Conservation (phyloP, 2,797 vertebrate species). For the Otolemur crassicaudatus region DNA sequence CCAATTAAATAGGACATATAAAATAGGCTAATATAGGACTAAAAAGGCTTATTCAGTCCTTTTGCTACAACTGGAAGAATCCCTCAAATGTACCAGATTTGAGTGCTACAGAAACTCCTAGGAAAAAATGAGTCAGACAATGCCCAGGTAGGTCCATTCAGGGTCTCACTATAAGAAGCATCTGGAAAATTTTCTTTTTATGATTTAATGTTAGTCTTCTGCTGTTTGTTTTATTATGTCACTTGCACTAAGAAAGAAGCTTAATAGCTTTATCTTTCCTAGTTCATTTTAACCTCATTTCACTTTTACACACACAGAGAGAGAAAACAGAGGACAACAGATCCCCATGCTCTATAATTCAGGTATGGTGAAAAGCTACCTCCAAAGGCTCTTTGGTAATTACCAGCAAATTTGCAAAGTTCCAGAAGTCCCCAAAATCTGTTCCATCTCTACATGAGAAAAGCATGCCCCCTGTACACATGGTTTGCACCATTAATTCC, state of each 20-base stretch:
- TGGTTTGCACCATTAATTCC: not conserved
- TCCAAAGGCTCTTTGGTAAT: constrained; percentile 37
- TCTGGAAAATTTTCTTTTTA: not conserved
- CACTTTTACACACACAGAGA: not conserved
- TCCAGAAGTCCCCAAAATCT: constrained; percentile 13
- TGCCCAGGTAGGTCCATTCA: not conserved
- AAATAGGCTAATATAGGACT: not conserved
- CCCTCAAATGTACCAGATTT: not conserved
- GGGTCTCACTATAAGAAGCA: not conserved
- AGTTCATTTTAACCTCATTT: constrained; percentile 10
- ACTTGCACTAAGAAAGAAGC: not conserved
- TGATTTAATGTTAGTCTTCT: not conserved
- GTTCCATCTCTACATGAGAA: not conserved
- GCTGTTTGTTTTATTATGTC: not conserved
- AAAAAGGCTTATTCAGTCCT: not conserved
- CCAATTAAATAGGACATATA: not conserved
- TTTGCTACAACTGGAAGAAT: not conserved
- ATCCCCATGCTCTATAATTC: not conserved
- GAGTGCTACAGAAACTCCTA: not conserved
- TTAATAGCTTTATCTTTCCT: not conserved
- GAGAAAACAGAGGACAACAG: not conserved
- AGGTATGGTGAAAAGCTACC: not conserved
- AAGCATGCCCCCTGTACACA: not conserved
- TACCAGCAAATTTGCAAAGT: constrained; percentile 41
- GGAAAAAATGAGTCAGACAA: not conserved